phyloP scores from a whole-genome alignment of 2,797 vertebrate species.

The Girardinus metallicus region DNA sequence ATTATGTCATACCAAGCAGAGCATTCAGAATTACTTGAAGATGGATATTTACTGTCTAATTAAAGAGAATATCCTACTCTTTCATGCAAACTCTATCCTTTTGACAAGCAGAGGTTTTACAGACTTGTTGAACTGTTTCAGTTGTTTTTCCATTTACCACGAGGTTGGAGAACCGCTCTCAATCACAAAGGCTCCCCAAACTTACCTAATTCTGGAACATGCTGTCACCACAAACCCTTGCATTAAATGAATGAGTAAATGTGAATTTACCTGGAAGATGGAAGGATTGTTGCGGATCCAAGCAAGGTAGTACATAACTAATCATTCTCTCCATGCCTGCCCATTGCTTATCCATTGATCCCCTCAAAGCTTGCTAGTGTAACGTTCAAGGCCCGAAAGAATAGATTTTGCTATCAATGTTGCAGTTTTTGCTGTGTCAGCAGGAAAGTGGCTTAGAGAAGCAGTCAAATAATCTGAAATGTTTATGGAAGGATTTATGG shows the following conservation, averaged over 20 bases:
- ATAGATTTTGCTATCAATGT: not conserved
- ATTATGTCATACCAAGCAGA: not conserved
- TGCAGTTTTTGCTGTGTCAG: slow-evolving; percentile 5
- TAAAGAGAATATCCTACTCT: not conserved
- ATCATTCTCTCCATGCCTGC: not conserved
- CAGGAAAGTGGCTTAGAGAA: not conserved
- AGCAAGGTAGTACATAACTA: not conserved
- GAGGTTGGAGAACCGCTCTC: not conserved
- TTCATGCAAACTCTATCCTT: not conserved
- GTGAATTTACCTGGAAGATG: not conserved
- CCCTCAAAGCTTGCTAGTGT: not conserved
- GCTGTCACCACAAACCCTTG: not conserved
- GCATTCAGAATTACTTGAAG: not conserved
- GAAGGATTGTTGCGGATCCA: not conserved
- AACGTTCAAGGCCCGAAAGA: not conserved
- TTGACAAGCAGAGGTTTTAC: not conserved
- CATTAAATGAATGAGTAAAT: not conserved
- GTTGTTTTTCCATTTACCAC: not conserved
- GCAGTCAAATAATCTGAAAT: too few relatives aligned
- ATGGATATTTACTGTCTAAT: not conserved
- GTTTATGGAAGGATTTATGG: not conserved
- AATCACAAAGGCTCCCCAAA: too few relatives aligned
- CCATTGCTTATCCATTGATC: not conserved
- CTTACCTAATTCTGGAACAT: not conserved
- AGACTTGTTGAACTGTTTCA: not conserved